Percentiles rank a stretch among this genome's conserved stretches.
phyloP scores from a whole-genome alignment of 1,140 invertebrate genomes.

The Dendroctonus valens region DNA sequence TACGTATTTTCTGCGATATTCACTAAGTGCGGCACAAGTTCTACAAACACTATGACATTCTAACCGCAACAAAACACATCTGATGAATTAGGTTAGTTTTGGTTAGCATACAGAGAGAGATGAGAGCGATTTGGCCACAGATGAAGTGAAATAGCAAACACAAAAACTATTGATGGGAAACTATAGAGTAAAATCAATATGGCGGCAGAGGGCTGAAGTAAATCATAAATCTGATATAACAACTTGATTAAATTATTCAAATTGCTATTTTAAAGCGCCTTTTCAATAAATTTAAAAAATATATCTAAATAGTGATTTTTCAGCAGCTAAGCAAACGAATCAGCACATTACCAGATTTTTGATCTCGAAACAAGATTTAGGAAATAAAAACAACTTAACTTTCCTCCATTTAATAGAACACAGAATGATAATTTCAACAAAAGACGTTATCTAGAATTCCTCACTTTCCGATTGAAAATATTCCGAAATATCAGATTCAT shows the following conservation, averaged over 20 bases:
- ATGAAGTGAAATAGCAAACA: neutral
- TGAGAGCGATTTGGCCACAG: neutral
- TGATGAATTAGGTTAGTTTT: no score
- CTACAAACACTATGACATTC: neutral
- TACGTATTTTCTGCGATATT: neutral
- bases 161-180: neutral
- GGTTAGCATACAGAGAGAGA: no score
- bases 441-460: neutral
- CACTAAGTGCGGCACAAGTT: neutral
- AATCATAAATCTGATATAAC: no score
- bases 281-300: no score
- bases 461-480: neutral
- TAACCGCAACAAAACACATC: neutral
- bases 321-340: no score
- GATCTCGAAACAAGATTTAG: no score
- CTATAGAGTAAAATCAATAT: neutral
- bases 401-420: neutral
- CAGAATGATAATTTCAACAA: neutral
- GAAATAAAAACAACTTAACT: no score
- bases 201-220: no score
- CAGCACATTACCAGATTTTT: no score
- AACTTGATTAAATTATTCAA: no score
- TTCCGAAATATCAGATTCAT: constrained; percentile 4
- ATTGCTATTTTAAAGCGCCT: no score
- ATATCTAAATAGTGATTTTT: no score